Conservation (phyloP, 2,797 vertebrate species). For the Helarctos malayanus region DNA sequence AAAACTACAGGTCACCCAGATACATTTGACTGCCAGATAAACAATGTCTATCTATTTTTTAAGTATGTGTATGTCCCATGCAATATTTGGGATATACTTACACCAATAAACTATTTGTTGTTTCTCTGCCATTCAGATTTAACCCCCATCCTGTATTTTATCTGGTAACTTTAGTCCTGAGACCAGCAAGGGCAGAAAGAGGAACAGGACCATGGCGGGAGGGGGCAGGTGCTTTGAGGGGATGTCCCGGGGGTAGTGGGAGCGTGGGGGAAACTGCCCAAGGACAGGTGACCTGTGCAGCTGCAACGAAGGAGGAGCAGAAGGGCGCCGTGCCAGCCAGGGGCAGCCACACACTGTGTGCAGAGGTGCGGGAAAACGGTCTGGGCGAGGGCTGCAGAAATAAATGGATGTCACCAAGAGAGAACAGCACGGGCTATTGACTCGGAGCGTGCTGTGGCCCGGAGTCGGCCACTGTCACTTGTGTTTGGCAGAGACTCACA, state of each 20-base stretch:
- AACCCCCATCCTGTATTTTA: background rate
- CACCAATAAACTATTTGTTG: background rate
- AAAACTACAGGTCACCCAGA: background rate
- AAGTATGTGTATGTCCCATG: background rate
- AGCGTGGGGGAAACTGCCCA: background rate
- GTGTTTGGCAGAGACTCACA: too few relatives aligned
- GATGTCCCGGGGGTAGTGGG: fast-evolving
- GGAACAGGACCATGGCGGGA: background rate
- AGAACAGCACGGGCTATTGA: background rate
- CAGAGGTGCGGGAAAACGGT: fast-evolving
- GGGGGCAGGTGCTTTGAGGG: background rate
- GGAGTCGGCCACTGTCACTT: fast-evolving
- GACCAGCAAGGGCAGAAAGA: background rate
- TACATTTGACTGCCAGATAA: background rate
- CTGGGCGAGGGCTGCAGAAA: background rate
- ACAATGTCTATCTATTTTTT: background rate
- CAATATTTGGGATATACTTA: background rate
- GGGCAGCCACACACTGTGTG: fast-evolving
- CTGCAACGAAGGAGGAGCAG: background rate
- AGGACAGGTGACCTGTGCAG: background rate
- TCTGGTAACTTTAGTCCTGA: background rate
- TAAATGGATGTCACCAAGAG: fast-evolving
- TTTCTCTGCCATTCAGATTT: background rate
- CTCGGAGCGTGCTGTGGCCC: background rate
- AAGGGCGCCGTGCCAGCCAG: fast-evolving